A percentile compares a stretch with the other conserved stretches of the same genome.
These are phyloP conservation scores for Formica exsecta DNA, from an alignment of 1,140 invertebrate species.

Conservation along the genomic window DNA sequence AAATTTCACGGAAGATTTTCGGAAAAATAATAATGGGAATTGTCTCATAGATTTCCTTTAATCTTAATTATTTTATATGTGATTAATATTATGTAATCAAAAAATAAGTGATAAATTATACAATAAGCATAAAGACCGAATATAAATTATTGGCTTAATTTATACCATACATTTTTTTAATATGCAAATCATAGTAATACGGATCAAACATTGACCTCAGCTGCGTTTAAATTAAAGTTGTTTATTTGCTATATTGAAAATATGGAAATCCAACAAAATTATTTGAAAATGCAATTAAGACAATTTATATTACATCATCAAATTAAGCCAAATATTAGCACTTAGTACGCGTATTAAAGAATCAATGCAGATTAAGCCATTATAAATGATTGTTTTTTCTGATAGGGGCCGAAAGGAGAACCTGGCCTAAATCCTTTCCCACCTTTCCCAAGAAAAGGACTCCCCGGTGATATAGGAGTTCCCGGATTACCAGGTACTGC, in stretches of 20 bases:
- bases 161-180: no score
- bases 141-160: not conserved
- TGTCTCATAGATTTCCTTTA: not conserved
- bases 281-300: no score
- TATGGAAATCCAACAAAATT: no score
- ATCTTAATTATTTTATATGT: not conserved
- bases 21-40: not conserved
- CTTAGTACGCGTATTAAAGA: no score
- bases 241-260: no score
- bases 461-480: slow-evolving; percentile 83
- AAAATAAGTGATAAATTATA: not conserved
- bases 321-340: no score
- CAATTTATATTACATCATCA: no score
- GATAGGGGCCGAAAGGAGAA: slow-evolving; percentile 87
- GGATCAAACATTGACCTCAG: not conserved
- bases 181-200: not conserved
- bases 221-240: no score
- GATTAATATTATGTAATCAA: not conserved
- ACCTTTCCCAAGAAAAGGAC: slow-evolving; percentile 82
- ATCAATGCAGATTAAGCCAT: no score
- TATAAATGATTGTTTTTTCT: not conserved
- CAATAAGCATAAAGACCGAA: not conserved
- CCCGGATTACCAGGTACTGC: slow-evolving; percentile 80
- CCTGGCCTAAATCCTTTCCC: slow-evolving; percentile 84
- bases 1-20: not conserved